Evolutionary conservation across 2,888 invertebrate species (phyloP).

Genomic region (Zaprionus bogoriensis): DNA sequence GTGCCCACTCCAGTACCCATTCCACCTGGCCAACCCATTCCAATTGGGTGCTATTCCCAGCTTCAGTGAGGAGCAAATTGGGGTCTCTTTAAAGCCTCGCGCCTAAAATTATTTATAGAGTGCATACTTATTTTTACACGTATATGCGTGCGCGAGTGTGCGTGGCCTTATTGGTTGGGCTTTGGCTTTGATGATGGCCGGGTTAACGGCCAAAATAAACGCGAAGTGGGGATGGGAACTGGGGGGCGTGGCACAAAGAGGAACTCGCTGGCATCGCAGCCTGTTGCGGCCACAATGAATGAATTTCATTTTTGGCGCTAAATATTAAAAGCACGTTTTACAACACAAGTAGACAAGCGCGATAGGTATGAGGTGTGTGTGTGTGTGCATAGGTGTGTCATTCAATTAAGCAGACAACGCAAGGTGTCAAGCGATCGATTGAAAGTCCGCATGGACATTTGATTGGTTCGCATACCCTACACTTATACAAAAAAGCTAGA

Average conservation of each 20-base stretch:
- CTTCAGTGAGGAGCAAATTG: neutral
- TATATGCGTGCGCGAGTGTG: neutral
- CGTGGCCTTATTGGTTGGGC: neutral
- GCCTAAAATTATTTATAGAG: conserved; percentile 42
- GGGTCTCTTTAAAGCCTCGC: neutral
- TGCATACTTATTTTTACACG: conserved; percentile 30
- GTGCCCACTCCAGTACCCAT: neutral
- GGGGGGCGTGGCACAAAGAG: neutral
- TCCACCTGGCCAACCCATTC: neutral
- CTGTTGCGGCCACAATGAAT: conserved; percentile 51
- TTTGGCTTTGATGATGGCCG: conserved; percentile 28
- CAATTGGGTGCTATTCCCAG: neutral
- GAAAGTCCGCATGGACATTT: conserved; percentile 24
- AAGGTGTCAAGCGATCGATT: conserved; percentile 45
- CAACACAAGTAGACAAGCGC: conserved; percentile 10
- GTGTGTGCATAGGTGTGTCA: conserved; percentile 20
- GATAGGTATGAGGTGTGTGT: conserved; percentile 12
- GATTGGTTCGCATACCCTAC: no score
- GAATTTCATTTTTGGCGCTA: conserved; percentile 54
- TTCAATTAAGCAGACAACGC: conserved; percentile 51
- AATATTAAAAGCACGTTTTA: conserved; percentile 62
- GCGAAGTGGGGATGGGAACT: neutral
- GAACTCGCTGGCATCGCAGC: no score
- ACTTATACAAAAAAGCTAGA: no score
- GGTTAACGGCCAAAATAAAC: neutral